These are phyloP conservation scores for Formica selysi DNA, from an alignment of 1,140 invertebrate species.

Conservation along the genomic window DNA sequence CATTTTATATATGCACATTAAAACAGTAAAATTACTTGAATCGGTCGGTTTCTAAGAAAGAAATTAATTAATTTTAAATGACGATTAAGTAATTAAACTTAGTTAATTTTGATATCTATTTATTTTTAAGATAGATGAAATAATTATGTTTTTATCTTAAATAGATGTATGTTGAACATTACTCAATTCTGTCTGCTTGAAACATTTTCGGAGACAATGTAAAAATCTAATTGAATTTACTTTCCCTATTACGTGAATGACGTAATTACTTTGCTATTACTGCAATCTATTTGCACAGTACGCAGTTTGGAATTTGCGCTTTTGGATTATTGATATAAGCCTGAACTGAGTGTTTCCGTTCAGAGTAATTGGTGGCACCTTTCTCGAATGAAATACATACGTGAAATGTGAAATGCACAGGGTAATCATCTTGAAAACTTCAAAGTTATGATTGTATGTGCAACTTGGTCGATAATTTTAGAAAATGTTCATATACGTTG, in stretches of 20 bases:
- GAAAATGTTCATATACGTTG: constrained; percentile 6
- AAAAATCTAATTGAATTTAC: not conserved
- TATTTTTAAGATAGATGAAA: not conserved
- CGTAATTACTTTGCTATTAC: not conserved
- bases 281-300: not conserved
- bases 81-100: not conserved
- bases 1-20: not conserved
- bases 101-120: too few species aligned
- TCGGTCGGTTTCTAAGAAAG: not conserved
- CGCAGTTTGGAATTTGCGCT: constrained; percentile 11
- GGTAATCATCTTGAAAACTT: constrained; percentile 42
- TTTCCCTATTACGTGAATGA: not conserved
- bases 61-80: not conserved
- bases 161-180: not conserved
- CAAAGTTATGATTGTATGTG: constrained; percentile 8
- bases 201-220: not conserved
- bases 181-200: not conserved
- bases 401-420: constrained; percentile 29
- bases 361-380: constrained; percentile 26
- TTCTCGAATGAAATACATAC: constrained; percentile 29
- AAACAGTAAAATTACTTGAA: not conserved
- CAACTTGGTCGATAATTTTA: constrained; percentile 22
- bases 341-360: not conserved
- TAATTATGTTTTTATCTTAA: not conserved
- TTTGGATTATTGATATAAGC: constrained; percentile 25